A percentile compares a stretch with the other conserved stretches of the same genome.
phyloP scores from a whole-genome alignment of 2,888 invertebrate genomes.

The Dysmachus trigonus region DNA sequence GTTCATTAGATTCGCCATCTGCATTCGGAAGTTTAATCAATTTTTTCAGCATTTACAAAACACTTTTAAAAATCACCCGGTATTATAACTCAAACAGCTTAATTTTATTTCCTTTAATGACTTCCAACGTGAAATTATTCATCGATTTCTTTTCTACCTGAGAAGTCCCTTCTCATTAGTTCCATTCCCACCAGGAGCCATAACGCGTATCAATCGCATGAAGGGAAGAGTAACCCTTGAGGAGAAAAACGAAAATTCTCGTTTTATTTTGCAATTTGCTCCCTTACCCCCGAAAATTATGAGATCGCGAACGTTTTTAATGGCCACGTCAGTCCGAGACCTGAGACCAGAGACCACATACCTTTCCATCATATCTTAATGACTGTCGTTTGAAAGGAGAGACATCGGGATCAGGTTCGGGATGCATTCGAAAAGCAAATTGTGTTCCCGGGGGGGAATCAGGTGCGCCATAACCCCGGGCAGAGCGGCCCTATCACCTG shows the following conservation, averaged over 20 bases:
- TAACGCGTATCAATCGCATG: neutral
- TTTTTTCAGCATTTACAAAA: neutral
- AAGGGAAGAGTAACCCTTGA: neutral
- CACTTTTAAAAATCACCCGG: neutral
- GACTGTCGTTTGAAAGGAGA: neutral
- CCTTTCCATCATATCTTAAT: neutral
- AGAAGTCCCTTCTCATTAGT: neutral
- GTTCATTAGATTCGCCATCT: too few relatives aligned
- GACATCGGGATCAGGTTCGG: too few relatives aligned
- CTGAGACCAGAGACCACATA: neutral
- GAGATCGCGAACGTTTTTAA: neutral
- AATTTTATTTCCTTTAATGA: neutral
- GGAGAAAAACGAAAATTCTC: neutral
- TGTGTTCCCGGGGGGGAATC: neutral
- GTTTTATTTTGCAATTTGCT: neutral
- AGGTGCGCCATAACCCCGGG: neutral
- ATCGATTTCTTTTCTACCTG: neutral
- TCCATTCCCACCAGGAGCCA: neutral
- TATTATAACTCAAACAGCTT: neutral
- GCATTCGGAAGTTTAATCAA: neutral
- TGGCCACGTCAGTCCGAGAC: neutral
- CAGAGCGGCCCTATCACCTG: constrained; percentile 10
- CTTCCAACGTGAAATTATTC: neutral
- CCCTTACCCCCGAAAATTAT: neutral
- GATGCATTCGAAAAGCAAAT: neutral